Evolutionary conservation across 2,113 vertebrate species (phyloP).

Genomic region (Tragelaphus buxtoni): DNA sequence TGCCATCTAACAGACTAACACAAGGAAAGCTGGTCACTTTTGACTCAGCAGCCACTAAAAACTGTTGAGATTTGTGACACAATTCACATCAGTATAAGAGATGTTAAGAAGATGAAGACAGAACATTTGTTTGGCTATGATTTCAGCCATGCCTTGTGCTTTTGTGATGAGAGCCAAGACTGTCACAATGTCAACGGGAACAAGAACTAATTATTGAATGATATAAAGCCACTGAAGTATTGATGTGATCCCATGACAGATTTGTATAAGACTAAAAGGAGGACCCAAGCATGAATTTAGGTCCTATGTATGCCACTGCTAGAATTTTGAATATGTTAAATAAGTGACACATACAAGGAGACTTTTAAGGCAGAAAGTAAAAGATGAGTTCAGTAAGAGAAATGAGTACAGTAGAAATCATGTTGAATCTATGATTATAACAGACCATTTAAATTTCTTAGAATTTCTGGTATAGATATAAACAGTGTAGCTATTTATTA

Average conservation of each 20-base stretch:
- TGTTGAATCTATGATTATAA: neutral
- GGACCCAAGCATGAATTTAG: neutral
- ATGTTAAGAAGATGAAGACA: neutral
- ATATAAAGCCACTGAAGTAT: neutral
- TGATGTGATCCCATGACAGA: neutral
- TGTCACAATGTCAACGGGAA: neutral
- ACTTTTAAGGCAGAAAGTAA: neutral
- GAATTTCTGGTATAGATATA: neutral
- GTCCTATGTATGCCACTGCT: neutral
- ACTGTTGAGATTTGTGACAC: neutral
- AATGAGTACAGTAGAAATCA: too few species aligned
- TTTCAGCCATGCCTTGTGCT: neutral
- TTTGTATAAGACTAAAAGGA: neutral
- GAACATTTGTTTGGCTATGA: neutral
- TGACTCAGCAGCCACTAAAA: neutral
- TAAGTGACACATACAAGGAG: neutral
- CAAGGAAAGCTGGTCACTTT: neutral
- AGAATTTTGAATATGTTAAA: neutral
- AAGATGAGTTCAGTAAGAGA: neutral
- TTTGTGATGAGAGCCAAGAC: neutral
- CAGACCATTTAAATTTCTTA: neutral
- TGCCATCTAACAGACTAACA: neutral
- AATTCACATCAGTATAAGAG: neutral
- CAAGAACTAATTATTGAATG: neutral
- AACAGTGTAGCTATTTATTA: neutral